Evolutionary conservation across 2,113 vertebrate genomes (phyloP).

Genomic region (Columba livia): DNA sequence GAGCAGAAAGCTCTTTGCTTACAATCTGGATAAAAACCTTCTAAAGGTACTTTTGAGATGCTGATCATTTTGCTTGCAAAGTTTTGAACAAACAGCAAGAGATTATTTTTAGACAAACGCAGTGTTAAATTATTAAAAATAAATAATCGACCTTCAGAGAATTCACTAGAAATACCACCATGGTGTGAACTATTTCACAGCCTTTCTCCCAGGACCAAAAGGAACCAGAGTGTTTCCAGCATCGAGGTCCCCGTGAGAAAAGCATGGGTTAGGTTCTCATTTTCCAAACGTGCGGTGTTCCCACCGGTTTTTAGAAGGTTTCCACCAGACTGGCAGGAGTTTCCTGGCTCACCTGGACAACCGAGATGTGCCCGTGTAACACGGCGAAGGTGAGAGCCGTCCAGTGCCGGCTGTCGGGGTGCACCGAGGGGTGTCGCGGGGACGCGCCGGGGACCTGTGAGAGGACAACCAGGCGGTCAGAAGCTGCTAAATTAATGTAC

Average conservation of each 20-base stretch:
- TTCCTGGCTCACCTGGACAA: constrained; percentile 87
- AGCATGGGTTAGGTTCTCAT: not conserved
- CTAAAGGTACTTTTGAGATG: no score
- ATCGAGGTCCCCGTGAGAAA: not conserved
- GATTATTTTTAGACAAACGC: not conserved
- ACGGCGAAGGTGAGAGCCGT: constrained; percentile 92
- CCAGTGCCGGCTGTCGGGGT: constrained; percentile 96
- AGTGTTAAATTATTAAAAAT: not conserved
- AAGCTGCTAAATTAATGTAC: no score
- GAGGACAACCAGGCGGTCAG: not conserved
- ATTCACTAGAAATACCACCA: rapidly evolving
- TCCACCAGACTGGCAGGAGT: no score
- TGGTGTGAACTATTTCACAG: rapidly evolving
- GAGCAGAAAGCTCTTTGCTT: not conserved
- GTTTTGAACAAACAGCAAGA: not conserved
- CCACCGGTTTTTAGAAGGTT: not conserved
- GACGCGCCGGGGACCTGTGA: constrained; percentile 87
- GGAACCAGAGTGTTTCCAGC: no score
- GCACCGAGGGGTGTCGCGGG: constrained; percentile 87
- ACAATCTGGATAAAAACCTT: no score
- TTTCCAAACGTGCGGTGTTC: rapidly evolving
- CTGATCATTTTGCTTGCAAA: no score
- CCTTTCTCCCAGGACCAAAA: not conserved
- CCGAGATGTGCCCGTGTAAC: constrained; percentile 93
- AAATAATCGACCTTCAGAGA: not conserved